phyloP scores from a whole-genome alignment of 2,797 vertebrate genomes.

The Gila robusta region DNA sequence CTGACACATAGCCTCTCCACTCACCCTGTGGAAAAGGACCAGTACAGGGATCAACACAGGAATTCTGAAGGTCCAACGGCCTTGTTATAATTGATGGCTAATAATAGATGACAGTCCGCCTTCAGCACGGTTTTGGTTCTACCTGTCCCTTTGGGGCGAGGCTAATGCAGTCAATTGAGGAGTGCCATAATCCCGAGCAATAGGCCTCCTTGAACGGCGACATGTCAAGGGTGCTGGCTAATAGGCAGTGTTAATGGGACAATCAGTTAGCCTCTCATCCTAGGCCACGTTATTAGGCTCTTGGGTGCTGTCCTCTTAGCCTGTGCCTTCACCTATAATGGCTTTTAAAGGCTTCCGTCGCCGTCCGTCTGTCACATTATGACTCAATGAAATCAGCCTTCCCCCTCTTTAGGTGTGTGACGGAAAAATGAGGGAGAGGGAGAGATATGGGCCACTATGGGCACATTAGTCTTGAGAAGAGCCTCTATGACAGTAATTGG shows the following conservation, averaged over 20 bases:
- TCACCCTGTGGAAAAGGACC: conserved; percentile 14
- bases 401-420: conserved; percentile 22
- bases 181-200: conserved; percentile 28
- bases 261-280: conserved; percentile 25
- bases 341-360: conserved; percentile 16
- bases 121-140: conserved; percentile 30
- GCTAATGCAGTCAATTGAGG: conserved; percentile 46
- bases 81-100: conserved; percentile 53
- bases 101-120: conserved; percentile 50
- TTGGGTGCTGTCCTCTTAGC: conserved; percentile 45
- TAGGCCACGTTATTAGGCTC: conserved; percentile 16
- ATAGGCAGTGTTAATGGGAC: conserved; percentile 48
- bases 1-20: conserved; percentile 36
- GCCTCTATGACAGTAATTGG: conserved; percentile 59
- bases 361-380: conserved; percentile 42
- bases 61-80: conserved; percentile 23
- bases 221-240: conserved; percentile 22
- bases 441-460: conserved; percentile 37
- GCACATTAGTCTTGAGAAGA: conserved; percentile 52
- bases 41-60: conserved; percentile 13
- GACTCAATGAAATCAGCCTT: conserved; percentile 47
- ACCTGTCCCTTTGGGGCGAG: conserved; percentile 29
- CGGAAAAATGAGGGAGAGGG: background rate
- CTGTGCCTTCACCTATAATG: conserved; percentile 27
- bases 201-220: background rate